phyloP scores from a whole-genome alignment of 2,888 invertebrate genomes.

The Dichetophora obliterata region DNA sequence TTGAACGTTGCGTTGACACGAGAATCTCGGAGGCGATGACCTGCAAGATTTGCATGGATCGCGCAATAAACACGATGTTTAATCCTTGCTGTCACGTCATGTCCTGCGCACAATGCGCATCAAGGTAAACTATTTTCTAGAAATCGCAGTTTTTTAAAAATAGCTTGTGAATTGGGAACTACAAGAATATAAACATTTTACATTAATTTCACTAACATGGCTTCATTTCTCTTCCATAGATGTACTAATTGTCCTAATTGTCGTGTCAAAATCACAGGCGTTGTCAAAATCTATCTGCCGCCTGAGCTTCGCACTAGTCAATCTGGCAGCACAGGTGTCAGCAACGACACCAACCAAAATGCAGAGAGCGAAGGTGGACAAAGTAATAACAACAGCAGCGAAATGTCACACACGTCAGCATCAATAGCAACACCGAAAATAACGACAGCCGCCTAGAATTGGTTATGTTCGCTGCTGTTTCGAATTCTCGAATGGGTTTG shows the following conservation, averaged over 20 bases:
- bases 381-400: conserved; percentile 43
- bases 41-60: conserved; percentile 91
- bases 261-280: conserved; percentile 65
- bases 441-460: conserved; percentile 63
- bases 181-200: not conserved
- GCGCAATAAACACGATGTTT: conserved; percentile 84
- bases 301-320: conserved; percentile 64
- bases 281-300: conserved; percentile 68
- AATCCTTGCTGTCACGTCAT: conserved; percentile 91
- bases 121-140: conserved; percentile 68
- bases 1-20: conserved; percentile 69
- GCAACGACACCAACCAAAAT: conserved; percentile 42
- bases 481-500: conserved; percentile 67
- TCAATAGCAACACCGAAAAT: conserved; percentile 55
- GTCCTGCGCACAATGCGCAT: conserved; percentile 83
- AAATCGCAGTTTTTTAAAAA: too few relatives aligned
- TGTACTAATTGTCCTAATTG: conserved; percentile 69
- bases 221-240: conserved; percentile 52
- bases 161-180: too few relatives aligned
- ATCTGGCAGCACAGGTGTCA: conserved; percentile 42
- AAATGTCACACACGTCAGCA: not conserved
- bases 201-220: not conserved
- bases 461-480: conserved; percentile 66
- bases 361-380: conserved; percentile 39
- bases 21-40: conserved; percentile 77